Percentiles rank a stretch among this genome's conserved stretches.
phyloP scores from a whole-genome alignment of 2,113 vertebrate genomes.

The Camelus bactrianus region DNA sequence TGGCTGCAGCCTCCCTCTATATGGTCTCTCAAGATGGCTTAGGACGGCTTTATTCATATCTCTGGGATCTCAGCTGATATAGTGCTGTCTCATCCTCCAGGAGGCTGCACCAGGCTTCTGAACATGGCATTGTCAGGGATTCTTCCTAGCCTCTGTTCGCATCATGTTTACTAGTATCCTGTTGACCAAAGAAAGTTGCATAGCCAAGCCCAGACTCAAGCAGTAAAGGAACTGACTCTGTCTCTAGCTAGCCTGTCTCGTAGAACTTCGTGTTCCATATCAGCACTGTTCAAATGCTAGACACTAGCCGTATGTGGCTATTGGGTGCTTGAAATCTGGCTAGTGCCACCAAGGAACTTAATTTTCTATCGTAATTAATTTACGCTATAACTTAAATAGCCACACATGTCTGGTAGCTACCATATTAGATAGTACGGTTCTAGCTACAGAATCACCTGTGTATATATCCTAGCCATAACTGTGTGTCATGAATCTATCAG shows the following conservation, averaged over 20 bases:
- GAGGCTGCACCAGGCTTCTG: not conserved
- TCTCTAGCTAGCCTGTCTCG: not conserved
- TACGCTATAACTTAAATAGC: not conserved
- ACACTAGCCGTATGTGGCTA: too few relatives aligned
- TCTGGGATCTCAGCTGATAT: not conserved
- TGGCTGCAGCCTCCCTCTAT: not conserved
- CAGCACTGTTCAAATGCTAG: not conserved
- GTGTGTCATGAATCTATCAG: not conserved
- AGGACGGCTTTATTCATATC: not conserved
- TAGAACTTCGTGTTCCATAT: not conserved
- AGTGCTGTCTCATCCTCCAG: not conserved
- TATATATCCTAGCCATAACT: not conserved
- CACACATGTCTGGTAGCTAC: not conserved
- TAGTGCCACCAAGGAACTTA: not conserved
- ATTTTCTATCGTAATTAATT: constrained; percentile 7
- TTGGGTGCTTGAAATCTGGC: not conserved
- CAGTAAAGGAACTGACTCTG: not conserved
- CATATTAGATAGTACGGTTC: not conserved
- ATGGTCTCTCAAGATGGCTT: not conserved
- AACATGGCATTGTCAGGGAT: not conserved
- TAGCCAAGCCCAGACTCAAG: not conserved
- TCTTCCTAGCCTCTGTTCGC: not conserved
- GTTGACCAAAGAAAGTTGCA: not conserved
- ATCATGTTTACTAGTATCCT: not conserved
- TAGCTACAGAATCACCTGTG: not conserved